Evolutionary conservation across 2,888 invertebrate genomes (phyloP).

Genomic region (Drosophila anomalata): DNA sequence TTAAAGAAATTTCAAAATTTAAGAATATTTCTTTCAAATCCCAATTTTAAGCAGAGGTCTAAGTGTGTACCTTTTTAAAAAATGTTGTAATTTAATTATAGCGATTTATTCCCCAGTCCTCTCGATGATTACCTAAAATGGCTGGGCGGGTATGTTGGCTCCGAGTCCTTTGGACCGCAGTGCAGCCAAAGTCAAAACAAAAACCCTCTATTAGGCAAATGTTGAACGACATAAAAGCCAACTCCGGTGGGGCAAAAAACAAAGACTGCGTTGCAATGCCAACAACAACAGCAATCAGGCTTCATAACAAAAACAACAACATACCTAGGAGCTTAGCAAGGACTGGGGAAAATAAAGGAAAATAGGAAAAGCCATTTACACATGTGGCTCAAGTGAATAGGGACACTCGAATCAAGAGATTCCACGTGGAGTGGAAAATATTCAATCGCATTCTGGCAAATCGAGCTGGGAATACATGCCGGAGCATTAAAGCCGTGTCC

Average conservation of each 20-base stretch:
- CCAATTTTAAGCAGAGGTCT: neutral
- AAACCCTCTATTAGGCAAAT: slow-evolving; percentile 50
- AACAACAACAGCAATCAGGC: slow-evolving; percentile 1
- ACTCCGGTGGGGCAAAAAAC: slow-evolving; percentile 23
- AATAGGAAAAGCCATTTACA: slow-evolving; percentile 31
- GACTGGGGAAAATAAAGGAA: slow-evolving; percentile 22
- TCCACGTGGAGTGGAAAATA: slow-evolving; percentile 29
- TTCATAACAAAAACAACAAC: slow-evolving; percentile 14
- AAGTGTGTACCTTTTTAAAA: neutral
- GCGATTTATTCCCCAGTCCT: neutral
- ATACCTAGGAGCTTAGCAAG: slow-evolving; percentile 32
- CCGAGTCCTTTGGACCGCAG: slow-evolving; percentile 33
- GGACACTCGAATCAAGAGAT: slow-evolving; percentile 27
- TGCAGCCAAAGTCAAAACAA: slow-evolving; percentile 33
- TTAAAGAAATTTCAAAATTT: neutral
- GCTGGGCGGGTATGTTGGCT: slow-evolving; percentile 2
- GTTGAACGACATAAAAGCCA: slow-evolving; percentile 43
- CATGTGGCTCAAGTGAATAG: slow-evolving; percentile 47
- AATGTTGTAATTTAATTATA: neutral
- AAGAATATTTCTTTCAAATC: too few species aligned
- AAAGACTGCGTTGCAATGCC: slow-evolving; percentile 12
- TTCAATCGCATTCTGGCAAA: slow-evolving; percentile 35
- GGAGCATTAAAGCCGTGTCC: slow-evolving; percentile 20
- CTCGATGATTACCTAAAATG: slow-evolving; percentile 35
- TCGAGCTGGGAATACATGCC: slow-evolving; percentile 26